Evolutionary conservation across 2,113 vertebrate species (phyloP).

Genomic region (Microtus montanus): DNA sequence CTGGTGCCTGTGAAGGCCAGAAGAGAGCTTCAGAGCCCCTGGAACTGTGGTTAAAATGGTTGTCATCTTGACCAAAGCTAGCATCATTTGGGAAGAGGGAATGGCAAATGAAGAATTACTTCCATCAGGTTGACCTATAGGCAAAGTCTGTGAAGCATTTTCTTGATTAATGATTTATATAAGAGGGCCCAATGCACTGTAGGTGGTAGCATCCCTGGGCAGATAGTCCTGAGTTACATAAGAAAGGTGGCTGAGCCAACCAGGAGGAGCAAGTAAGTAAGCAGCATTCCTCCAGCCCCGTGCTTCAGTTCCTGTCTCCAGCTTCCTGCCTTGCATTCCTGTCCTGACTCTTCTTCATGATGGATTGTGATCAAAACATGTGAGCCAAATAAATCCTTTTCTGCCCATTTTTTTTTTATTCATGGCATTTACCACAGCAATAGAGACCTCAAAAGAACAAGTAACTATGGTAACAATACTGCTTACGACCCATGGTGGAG

Average conservation of each 20-base stretch:
- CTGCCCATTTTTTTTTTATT: background rate
- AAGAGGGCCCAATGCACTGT: background rate
- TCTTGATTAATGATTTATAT: background rate
- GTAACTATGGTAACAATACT: background rate
- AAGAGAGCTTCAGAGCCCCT: background rate
- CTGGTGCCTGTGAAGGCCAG: background rate
- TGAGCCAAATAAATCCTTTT: background rate
- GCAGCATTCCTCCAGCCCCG: background rate
- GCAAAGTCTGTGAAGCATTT: background rate
- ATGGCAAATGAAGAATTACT: background rate
- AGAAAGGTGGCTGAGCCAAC: background rate
- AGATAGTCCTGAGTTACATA: background rate
- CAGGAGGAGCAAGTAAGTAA: background rate
- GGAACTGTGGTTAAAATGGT: background rate
- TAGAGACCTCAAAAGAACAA: background rate
- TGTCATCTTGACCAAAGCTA: background rate
- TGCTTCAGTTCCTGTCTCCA: background rate
- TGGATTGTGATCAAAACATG: too few species aligned
- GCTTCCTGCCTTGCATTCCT: background rate
- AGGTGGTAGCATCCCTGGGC: background rate
- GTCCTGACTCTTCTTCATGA: background rate
- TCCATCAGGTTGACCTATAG: background rate
- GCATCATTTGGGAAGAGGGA: background rate
- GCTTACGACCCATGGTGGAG: background rate
- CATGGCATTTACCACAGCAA: background rate